phyloP scores from a whole-genome alignment of 1,140 invertebrate genomes.

The Calliphora vicina region DNA sequence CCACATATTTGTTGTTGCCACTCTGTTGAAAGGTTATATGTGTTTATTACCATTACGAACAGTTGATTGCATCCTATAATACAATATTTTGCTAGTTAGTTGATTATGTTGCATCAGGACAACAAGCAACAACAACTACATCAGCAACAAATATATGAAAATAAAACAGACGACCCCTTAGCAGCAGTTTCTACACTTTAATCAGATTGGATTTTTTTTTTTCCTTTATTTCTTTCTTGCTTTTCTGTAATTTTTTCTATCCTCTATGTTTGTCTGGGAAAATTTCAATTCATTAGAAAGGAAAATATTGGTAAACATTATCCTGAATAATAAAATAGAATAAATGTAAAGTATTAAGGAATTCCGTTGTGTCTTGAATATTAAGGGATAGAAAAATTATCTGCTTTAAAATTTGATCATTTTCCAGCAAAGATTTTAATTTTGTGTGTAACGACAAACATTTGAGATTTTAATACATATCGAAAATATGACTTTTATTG shows the following conservation, averaged over 20 bases:
- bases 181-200: neutral
- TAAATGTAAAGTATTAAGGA: neutral
- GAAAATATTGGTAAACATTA: neutral
- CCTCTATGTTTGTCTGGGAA: neutral
- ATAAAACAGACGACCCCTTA: no score
- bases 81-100: neutral
- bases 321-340: neutral
- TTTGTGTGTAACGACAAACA: no score
- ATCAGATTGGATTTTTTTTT: neutral
- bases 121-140: neutral
- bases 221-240: no score
- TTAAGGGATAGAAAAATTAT: no score
- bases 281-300: neutral
- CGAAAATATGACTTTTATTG: no score
- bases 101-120: neutral
- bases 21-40: neutral
- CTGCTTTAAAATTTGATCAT: no score
- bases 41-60: neutral
- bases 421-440: no score
- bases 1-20: no score
- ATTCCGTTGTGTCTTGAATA: no score
- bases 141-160: no score
- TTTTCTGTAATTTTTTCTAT: no score
- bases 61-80: neutral
- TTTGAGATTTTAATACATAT: no score